A percentile compares a stretch with the other conserved stretches of the same genome.
These are phyloP conservation scores for Melanotaenia pygmaea DNA, from an alignment of 2,797 vertebrate genomes.

Conservation along the genomic window DNA sequence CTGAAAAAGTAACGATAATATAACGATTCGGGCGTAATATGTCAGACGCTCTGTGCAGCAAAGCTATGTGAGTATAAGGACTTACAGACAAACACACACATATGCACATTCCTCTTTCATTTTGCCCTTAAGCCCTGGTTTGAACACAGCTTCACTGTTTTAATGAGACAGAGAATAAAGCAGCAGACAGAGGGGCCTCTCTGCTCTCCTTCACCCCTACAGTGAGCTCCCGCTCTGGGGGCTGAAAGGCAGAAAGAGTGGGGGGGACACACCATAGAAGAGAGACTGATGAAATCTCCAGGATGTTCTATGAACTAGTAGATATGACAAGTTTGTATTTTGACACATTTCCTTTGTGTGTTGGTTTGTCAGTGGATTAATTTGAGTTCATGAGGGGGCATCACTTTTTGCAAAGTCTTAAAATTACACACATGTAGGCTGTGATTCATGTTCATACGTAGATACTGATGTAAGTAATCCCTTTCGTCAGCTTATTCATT, in stretches of 20 bases:
- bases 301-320: neutral
- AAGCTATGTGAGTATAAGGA: neutral
- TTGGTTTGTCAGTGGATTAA: neutral
- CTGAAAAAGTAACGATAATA: neutral
- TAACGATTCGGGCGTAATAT: neutral
- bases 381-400: neutral
- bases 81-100: constrained; percentile 42
- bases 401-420: constrained; percentile 1
- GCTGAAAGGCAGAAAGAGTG: constrained; percentile 29
- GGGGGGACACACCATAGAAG: neutral
- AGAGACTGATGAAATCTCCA: neutral
- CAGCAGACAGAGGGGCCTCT: constrained; percentile 67
- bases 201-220: constrained; percentile 54
- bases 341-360: neutral
- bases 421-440: neutral
- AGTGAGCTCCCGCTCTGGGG: constrained; percentile 31
- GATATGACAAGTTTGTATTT: constrained; percentile 1
- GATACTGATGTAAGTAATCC: neutral
- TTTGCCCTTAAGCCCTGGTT: constrained; percentile 42
- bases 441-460: constrained; percentile 17
- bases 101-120: constrained; percentile 44
- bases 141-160: constrained; percentile 68
- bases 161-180: constrained; percentile 56
- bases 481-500: constrained; percentile 24
- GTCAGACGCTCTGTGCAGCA: neutral